Conservation (phyloP, 2,797 vertebrate genomes). For the Euphonia xanthogaster region DNA sequence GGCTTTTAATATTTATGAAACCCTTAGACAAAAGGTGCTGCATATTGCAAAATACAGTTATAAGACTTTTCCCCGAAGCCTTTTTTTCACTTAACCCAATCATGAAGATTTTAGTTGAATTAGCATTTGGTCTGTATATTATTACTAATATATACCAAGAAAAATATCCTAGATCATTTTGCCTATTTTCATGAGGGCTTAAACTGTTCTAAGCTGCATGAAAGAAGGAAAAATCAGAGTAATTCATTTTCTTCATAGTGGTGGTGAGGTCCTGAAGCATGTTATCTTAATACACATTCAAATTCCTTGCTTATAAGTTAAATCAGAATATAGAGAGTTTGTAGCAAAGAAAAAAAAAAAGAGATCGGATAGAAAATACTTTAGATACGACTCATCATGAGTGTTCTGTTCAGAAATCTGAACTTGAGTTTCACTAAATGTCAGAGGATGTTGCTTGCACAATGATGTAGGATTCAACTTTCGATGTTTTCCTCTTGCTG, state of each 20-base stretch:
- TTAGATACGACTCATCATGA: not conserved
- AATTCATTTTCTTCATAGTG: not conserved
- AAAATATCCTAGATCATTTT: not conserved
- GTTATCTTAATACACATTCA: not conserved
- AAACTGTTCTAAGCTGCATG: not conserved
- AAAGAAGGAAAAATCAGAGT: not conserved
- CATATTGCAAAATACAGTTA: not conserved
- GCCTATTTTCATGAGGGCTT: not conserved
- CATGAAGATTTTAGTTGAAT: not conserved
- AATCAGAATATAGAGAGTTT: not conserved
- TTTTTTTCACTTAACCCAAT: not conserved
- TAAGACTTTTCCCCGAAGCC: not conserved
- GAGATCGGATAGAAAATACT: not conserved
- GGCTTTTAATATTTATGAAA: conserved; percentile 15
- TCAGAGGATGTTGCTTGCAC: not conserved
- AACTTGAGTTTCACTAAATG: conserved; percentile 2
- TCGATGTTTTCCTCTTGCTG: not conserved
- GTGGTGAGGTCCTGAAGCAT: not conserved
- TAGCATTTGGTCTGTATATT: not conserved
- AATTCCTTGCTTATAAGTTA: not conserved
- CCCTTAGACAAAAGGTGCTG: not conserved
- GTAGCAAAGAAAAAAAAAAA: not conserved
- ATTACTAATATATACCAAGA: not conserved
- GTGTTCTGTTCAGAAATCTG: not conserved
- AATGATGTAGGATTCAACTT: not conserved